Evolutionary conservation across 2,797 vertebrate genomes (phyloP), one percentile per base, ranked within the genome.

Genomic region (Acipenser oxyrinchus): DNA sequence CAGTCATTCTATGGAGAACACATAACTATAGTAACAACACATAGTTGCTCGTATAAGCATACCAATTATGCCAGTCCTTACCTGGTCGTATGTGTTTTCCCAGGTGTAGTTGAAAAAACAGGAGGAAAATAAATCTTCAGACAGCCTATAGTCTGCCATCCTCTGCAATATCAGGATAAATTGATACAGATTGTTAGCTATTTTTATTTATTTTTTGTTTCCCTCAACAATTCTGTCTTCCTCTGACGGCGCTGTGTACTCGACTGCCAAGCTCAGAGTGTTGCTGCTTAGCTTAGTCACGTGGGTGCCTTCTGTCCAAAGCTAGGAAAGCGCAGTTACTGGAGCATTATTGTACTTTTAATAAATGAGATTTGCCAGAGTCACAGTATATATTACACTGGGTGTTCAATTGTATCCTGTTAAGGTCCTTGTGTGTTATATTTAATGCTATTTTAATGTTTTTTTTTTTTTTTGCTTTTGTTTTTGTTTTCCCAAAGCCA

Each of bases 11-110:
- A 37, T 37, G 37, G 37, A 37, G 37, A 37, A 37, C 37, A 37
- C 37, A 37, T 37, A 37, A 37, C 37, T 37, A 37, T 37, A 37
- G 37, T 37, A 37, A 37, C 50, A 65, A 57, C 61, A 52, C 53
- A 57, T 60, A 65, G 50, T 23, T 13, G 37, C 37, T 37, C 4
- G 37, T 4, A 37, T 5, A 61, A 23, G 12, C 48, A 51, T 67
- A 11, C 52, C 15, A 53, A 51, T 23, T 11, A 62, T 57, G 12
- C 48, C 10, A 15, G 18, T 70, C 77, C 86, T 89, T 93, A 97
- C 95, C 95, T 96, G 94, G 87, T 87, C 90, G 86, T 84, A 89
- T 87, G 92, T 87, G 79, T 83, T 90, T 87, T 96, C 93, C 92
- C 93, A 93, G 86, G 93, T 93, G 89, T 93, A 93, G 90, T 90